Conservation (phyloP, 2,797 vertebrate species). For the Margarornis squamiger region DNA sequence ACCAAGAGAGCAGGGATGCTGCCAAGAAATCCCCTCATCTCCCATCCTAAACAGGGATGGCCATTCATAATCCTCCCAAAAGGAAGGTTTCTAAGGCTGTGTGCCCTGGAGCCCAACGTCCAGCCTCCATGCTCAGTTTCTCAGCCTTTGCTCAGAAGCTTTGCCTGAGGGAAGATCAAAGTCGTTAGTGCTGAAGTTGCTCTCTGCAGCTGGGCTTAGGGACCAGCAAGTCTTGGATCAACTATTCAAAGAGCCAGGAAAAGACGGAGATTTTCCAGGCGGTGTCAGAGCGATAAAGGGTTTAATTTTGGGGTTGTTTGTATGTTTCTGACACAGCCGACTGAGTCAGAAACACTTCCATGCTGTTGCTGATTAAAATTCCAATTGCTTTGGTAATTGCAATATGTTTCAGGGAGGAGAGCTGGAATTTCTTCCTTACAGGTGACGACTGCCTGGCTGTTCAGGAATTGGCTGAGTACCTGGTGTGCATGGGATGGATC, state of each 20-base stretch:
- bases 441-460: background rate
- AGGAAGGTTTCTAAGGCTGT: background rate
- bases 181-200: fast-evolving
- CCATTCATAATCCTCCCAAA: fast-evolving
- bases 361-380: conserved; percentile 37
- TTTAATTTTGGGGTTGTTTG: background rate
- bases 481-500: background rate
- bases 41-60: fast-evolving
- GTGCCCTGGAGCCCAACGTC: background rate
- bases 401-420: conserved; percentile 34
- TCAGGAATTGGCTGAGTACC: background rate
- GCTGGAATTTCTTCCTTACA: background rate
- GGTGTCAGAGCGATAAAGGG: background rate
- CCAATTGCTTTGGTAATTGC: conserved; percentile 41
- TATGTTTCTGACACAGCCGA: background rate
- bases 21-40: background rate
- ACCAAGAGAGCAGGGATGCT: fast-evolving
- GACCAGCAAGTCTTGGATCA: fast-evolving
- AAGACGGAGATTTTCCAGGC: background rate
- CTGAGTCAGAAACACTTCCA: conserved; percentile 2
- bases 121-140: fast-evolving
- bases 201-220: background rate
- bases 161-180: background rate
- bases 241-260: background rate
- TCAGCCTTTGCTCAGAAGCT: background rate